Percentiles rank a stretch among this genome's conserved stretches.
These are phyloP conservation scores for Struthidea cinerea DNA, from an alignment of 2,113 vertebrate species.

Conservation along the genomic window DNA sequence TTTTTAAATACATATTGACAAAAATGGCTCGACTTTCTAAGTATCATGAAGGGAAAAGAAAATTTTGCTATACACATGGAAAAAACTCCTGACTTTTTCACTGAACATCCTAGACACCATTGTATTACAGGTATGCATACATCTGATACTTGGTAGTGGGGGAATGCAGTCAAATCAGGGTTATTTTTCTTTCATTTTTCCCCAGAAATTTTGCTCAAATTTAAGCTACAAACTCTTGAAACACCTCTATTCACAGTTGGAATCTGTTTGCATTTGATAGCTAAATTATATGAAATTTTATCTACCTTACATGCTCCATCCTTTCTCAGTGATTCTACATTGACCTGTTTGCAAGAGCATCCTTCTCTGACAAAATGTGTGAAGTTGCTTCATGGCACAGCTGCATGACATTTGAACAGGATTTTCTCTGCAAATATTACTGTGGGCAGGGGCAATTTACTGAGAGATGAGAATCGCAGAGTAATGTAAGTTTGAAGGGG, in stretches of 20 bases:
- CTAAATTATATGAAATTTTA: background rate
- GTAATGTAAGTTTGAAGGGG: background rate
- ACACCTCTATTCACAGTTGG: background rate
- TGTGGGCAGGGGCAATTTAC: background rate
- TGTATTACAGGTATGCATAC: background rate
- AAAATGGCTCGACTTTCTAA: background rate
- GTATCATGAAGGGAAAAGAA: background rate
- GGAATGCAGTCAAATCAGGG: background rate
- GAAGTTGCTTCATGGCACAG: background rate
- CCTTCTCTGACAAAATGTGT: background rate
- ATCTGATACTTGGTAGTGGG: background rate
- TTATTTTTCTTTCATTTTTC: background rate
- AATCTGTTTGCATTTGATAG: background rate
- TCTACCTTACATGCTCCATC: background rate
- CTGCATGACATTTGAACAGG: background rate
- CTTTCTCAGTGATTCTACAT: background rate
- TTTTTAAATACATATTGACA: background rate
- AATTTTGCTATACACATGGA: background rate
- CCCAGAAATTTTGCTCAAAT: background rate
- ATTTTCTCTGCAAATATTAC: background rate
- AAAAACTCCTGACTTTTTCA: accelerated
- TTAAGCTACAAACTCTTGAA: background rate
- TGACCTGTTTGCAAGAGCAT: background rate
- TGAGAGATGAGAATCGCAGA: background rate
- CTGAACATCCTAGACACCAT: background rate